These are phyloP conservation scores for Syngnathoides biaculeatus DNA, from an alignment of 2,113 vertebrate genomes.

Conservation along the genomic window DNA sequence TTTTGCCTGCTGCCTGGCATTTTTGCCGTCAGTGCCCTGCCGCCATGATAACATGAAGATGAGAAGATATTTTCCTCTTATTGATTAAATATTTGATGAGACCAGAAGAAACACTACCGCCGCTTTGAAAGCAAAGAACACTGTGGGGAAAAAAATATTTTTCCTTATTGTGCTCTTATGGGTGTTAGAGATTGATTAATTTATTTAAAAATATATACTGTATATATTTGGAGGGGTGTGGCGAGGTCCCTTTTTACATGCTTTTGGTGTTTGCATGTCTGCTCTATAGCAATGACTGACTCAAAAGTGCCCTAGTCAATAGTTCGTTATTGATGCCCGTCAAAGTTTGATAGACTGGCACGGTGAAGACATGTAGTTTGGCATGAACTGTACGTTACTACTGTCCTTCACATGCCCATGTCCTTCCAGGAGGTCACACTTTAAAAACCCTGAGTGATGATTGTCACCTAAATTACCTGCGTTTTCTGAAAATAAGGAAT, in stretches of 20 bases:
- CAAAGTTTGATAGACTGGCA: conserved; percentile 36
- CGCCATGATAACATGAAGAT: no score
- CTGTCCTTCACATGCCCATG: conserved; percentile 32
- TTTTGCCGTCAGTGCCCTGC: neutral
- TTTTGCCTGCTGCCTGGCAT: conserved; percentile 11
- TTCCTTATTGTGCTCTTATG: no score
- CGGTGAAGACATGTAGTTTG: conserved; percentile 16
- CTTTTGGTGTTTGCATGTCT: conserved; percentile 27
- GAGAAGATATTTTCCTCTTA: no score
- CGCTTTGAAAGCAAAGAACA: no score
- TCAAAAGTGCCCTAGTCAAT: conserved; percentile 60
- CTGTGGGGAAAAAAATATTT: no score
- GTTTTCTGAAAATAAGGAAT: conserved; percentile 40
- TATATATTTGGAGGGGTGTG: no score
- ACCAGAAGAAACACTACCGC: no score
- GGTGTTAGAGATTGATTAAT: no score
- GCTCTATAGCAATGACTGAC: conserved; percentile 41
- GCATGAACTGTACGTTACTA: conserved; percentile 12
- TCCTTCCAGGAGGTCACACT: conserved; percentile 36
- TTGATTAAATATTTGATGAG: no score
- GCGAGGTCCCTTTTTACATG: no score
- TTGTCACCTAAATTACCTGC: conserved; percentile 22
- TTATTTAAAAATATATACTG: no score
- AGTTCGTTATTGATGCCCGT: conserved; percentile 67
- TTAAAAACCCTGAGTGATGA: conserved; percentile 21